These are phyloP conservation scores for Eurytoma californica DNA, from an alignment of 2,888 invertebrate genomes.

Conservation along the genomic window DNA sequence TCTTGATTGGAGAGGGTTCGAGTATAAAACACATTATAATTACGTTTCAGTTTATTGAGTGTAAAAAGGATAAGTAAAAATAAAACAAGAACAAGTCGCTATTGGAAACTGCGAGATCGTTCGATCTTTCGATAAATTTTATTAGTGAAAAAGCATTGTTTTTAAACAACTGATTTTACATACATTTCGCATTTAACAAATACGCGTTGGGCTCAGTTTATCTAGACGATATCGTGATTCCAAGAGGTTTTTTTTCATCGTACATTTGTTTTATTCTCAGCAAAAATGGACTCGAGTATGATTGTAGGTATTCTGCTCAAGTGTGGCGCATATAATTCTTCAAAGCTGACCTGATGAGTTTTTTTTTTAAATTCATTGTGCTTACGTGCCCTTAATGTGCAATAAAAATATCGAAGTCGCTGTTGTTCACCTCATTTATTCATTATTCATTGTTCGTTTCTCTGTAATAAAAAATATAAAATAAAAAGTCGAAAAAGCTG, in stretches of 20 bases:
- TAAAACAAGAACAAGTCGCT: constrained; percentile 49
- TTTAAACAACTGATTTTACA: constrained; percentile 57
- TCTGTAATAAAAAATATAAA: constrained; percentile 34
- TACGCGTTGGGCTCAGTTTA: constrained; percentile 49
- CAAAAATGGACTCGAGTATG: constrained; percentile 50
- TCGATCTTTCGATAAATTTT: constrained; percentile 56
- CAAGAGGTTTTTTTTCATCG: constrained; percentile 30
- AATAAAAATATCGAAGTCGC: constrained; percentile 42
- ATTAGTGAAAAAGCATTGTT: constrained; percentile 58
- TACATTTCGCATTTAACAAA: constrained; percentile 55
- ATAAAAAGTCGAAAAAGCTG: constrained; percentile 37
- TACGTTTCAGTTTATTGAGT: no score
- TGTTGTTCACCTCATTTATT: constrained; percentile 1
- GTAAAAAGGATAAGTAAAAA: constrained; percentile 25
- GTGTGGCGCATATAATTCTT: constrained; percentile 36
- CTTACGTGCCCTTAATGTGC: constrained; percentile 45
- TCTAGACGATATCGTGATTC: constrained; percentile 44
- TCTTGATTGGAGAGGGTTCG: no score
- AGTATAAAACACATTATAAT: no score
- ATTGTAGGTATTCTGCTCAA: constrained; percentile 43
- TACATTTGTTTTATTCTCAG: constrained; percentile 18
- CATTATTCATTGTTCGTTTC: not conserved
- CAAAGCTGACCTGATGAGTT: constrained; percentile 36
- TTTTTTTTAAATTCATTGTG: constrained; percentile 25
- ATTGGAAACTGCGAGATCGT: constrained; percentile 57